Conservation (phyloP, 2,797 vertebrate species). For the Calcarius lapponicus region DNA sequence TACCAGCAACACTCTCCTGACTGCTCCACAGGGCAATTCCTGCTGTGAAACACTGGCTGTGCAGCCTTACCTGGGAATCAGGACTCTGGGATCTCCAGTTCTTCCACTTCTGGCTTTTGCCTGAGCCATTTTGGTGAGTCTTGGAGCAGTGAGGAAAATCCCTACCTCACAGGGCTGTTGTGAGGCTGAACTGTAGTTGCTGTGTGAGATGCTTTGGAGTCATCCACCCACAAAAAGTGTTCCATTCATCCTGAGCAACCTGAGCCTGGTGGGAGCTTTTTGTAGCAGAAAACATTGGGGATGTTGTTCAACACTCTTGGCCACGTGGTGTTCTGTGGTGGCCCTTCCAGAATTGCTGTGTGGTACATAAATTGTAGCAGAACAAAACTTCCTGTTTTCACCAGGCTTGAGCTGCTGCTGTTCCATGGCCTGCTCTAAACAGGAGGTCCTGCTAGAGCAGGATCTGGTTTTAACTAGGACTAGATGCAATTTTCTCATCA, state of each 20-base stretch:
- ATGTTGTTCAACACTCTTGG: not conserved
- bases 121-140: not conserved
- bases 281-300: not conserved
- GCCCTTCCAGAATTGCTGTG: not conserved
- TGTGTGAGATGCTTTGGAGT: constrained; percentile 4
- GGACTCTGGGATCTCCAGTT: not conserved
- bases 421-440: not conserved
- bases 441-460: not conserved
- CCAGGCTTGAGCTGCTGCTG: not conserved
- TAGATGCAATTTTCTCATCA: not conserved
- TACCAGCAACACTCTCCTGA: not conserved
- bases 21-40: not conserved
- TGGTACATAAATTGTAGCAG: not conserved
- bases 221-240: not conserved
- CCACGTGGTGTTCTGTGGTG: not conserved
- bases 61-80: not conserved
- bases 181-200: not conserved
- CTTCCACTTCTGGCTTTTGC: not conserved
- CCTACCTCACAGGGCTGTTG: constrained; percentile 12
- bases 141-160: not conserved
- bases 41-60: not conserved
- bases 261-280: not conserved
- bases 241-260: not conserved
- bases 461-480: not conserved
- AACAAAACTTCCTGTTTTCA: not conserved